Evolutionary conservation across 1,140 invertebrate species (phyloP).

Genomic region (Aphaenogaster rudis): DNA sequence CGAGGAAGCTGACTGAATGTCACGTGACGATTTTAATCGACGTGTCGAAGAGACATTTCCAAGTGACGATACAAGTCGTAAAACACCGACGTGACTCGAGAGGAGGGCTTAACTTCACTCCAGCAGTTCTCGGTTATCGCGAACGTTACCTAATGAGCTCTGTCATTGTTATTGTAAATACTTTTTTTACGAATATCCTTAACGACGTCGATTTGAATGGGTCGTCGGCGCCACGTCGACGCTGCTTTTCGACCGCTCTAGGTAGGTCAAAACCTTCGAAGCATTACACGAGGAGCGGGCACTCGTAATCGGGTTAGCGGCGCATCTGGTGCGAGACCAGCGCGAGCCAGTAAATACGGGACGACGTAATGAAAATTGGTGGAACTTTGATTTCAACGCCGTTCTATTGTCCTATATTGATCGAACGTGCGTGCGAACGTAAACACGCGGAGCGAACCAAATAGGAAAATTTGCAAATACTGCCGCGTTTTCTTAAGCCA

Average conservation of each 20-base stretch:
- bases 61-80: neutral
- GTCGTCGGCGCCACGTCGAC: neutral
- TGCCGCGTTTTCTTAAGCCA: neutral
- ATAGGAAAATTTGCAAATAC: neutral
- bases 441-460: neutral
- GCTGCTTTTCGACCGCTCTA: slow-evolving; percentile 29
- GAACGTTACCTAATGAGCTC: slow-evolving; percentile 59
- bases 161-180: slow-evolving; percentile 60
- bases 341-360: slow-evolving; percentile 14
- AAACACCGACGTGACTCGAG: slow-evolving; percentile 25
- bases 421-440: neutral
- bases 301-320: slow-evolving; percentile 47
- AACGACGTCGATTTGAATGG: slow-evolving; percentile 19
- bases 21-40: neutral
- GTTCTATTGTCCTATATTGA: neutral
- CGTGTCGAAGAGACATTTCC: neutral
- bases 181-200: slow-evolving; percentile 36
- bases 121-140: neutral
- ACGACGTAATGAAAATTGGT: slow-evolving; percentile 43
- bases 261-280: slow-evolving; percentile 54
- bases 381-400: slow-evolving; percentile 43
- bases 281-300: slow-evolving; percentile 40
- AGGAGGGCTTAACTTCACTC: slow-evolving; percentile 18
- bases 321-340: slow-evolving; percentile 56
- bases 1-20: neutral